Percentiles rank a stretch among this genome's conserved stretches.
These are phyloP conservation scores for Paracentrotus lividus DNA, from an alignment of 53 echinoderm and acorn worm species.

Conservation along the genomic window DNA sequence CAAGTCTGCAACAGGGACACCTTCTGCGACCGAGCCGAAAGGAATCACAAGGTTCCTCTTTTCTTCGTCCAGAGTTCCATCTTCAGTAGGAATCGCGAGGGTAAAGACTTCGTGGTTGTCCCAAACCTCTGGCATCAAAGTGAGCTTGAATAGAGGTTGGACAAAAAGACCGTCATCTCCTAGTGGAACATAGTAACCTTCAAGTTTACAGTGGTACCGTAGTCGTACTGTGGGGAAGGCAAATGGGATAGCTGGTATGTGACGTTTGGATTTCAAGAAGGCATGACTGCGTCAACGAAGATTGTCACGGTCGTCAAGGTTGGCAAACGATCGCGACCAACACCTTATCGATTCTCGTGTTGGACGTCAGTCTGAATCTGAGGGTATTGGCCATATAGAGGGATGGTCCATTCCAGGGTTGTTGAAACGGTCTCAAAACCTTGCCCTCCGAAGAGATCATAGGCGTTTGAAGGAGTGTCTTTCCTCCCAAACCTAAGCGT, in stretches of 20 bases:
- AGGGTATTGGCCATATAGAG: constrained; percentile 70
- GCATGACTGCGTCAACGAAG: constrained; percentile 89
- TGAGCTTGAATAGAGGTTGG: constrained; percentile 70
- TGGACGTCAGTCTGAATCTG: constrained; percentile 59
- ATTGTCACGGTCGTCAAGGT: constrained; percentile 71
- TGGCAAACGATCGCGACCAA: constrained; percentile 72
- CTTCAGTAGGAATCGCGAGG: constrained; percentile 56
- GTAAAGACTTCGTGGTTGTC: constrained; percentile 58
- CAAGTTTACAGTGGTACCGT: constrained; percentile 79
- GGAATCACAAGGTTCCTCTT: constrained; percentile 36
- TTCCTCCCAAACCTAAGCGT: constrained; percentile 48
- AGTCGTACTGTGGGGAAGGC: constrained; percentile 88
- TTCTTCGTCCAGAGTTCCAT: constrained; percentile 74
- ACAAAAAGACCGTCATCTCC: constrained; percentile 85
- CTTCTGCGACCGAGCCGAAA: constrained; percentile 60
- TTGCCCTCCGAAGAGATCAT: constrained; percentile 85
- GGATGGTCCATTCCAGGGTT: constrained; percentile 76
- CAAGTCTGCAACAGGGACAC: constrained; percentile 63
- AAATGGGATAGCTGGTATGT: constrained; percentile 77
- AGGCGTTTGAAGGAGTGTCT: constrained; percentile 63
- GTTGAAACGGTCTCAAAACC: constrained; percentile 86
- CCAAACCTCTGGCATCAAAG: constrained; percentile 57
- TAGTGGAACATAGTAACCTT: constrained; percentile 85
- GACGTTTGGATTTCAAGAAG: constrained; percentile 81
- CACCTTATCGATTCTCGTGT: constrained; percentile 68